phyloP scores from a whole-genome alignment of 2,888 invertebrate genomes.

The Cybosia mesomella region DNA sequence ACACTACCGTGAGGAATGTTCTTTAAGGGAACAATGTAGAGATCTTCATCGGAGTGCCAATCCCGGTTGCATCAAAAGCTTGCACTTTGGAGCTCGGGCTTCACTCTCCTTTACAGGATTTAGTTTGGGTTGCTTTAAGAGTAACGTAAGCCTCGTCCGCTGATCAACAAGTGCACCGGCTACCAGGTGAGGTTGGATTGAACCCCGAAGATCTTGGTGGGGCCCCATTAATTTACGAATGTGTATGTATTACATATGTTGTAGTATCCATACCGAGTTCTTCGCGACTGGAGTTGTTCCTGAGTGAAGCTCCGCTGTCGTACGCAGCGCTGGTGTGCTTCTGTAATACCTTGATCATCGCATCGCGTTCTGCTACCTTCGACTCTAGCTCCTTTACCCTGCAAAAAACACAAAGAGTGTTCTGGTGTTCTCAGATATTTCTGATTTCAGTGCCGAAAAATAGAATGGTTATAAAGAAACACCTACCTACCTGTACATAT shows the following conservation, averaged over 20 bases:
- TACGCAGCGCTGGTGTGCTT: slow-evolving; percentile 92
- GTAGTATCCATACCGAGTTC: slow-evolving; percentile 72
- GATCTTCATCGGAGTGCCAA: not conserved
- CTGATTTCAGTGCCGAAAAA: no score
- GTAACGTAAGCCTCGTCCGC: no score
- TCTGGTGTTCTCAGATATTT: not conserved
- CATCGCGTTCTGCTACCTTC: slow-evolving; percentile 95
- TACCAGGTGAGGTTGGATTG: no score
- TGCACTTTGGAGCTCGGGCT: no score
- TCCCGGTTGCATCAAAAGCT: not conserved
- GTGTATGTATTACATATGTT: not conserved
- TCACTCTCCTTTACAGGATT: no score
- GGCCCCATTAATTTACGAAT: not conserved
- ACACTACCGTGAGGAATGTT: no score
- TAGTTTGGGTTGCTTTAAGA: no score
- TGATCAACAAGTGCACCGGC: no score
- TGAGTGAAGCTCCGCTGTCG: slow-evolving; percentile 85
- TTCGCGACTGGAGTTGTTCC: slow-evolving; percentile 84
- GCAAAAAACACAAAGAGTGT: slow-evolving; percentile 15
- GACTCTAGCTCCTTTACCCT: slow-evolving; percentile 95
- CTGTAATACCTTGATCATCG: slow-evolving; percentile 95
- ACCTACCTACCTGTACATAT: no score
- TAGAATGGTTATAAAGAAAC: no score
- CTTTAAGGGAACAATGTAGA: no score
- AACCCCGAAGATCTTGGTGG: no score